Evolutionary conservation across 2,113 vertebrate genomes (phyloP).

Genomic region (Psilopogon haemacephalus): DNA sequence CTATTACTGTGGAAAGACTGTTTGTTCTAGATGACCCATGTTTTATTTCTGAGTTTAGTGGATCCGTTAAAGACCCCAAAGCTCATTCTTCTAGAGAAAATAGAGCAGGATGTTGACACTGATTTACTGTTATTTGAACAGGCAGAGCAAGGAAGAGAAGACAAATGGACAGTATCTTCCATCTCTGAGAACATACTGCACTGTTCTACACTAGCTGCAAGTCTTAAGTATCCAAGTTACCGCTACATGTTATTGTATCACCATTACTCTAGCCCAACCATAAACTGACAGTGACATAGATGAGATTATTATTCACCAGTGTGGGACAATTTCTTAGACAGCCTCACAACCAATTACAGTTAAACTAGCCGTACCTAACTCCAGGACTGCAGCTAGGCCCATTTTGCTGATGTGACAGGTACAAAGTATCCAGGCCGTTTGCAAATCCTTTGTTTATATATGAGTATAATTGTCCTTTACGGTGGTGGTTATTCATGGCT

Average conservation of each 20-base stretch:
- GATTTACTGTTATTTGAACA: not conserved
- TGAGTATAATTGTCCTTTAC: not conserved
- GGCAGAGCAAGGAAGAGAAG: not conserved
- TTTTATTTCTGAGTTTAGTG: slow-evolving; percentile 6
- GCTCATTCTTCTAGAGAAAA: not conserved
- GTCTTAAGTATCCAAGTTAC: not conserved
- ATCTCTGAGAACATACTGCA: not conserved
- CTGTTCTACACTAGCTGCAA: not conserved
- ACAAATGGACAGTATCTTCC: not conserved
- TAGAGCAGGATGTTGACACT: not conserved
- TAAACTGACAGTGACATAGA: not conserved
- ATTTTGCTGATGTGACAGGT: not conserved
- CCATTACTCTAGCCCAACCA: not conserved
- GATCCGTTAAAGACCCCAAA: not conserved
- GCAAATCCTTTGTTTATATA: not conserved
- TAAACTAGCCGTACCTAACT: not conserved
- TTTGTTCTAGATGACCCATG: not conserved
- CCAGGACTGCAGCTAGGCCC: not conserved
- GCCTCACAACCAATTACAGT: not conserved
- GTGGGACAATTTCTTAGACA: not conserved
- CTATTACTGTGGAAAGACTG: not conserved
- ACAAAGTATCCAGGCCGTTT: not conserved
- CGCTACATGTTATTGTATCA: not conserved
- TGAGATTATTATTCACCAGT: not conserved
- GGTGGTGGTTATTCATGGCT: not conserved